phyloP scores from a whole-genome alignment of 2,888 invertebrate species.

The Polydrusus pterygomalis region DNA sequence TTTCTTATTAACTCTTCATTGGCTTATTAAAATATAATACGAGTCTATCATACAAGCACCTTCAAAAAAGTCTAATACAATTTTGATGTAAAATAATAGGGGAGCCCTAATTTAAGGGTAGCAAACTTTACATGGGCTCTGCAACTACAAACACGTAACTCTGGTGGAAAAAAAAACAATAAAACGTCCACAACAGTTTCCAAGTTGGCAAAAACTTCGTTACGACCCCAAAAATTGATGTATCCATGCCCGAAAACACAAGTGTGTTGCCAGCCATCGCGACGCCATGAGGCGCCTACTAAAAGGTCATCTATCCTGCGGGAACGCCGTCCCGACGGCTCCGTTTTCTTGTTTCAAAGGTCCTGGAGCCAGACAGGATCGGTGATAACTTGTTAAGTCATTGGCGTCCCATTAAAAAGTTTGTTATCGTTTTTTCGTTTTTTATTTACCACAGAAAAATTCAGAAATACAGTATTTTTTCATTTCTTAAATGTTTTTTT shows the following conservation, averaged over 20 bases:
- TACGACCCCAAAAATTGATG: neutral
- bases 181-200: neutral
- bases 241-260: constrained; percentile 2
- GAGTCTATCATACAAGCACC: too few species aligned
- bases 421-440: too few species aligned
- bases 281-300: constrained; percentile 9
- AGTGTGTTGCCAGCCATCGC: constrained; percentile 23
- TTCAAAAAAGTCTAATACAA: too few species aligned
- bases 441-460: too few species aligned
- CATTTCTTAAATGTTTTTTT: too few species aligned
- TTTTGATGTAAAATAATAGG: neutral
- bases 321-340: constrained; percentile 25
- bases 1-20: too few species aligned
- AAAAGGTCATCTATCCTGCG: constrained; percentile 22
- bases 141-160: too few species aligned
- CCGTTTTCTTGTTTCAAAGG: constrained; percentile 17
- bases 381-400: constrained; percentile 16
- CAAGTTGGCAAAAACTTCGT: constrained; percentile 1
- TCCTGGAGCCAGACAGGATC: constrained; percentile 38
- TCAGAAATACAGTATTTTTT: too few species aligned
- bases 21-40: too few species aligned
- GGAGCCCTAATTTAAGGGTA: too few species aligned
- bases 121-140: too few species aligned
- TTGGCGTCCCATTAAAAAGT: neutral
- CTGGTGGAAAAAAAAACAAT: neutral